Percentiles rank a stretch among this genome's conserved stretches.
Conservation (phyloP, 2,888 invertebrate species). For the Dendrolimus houi region DNA sequence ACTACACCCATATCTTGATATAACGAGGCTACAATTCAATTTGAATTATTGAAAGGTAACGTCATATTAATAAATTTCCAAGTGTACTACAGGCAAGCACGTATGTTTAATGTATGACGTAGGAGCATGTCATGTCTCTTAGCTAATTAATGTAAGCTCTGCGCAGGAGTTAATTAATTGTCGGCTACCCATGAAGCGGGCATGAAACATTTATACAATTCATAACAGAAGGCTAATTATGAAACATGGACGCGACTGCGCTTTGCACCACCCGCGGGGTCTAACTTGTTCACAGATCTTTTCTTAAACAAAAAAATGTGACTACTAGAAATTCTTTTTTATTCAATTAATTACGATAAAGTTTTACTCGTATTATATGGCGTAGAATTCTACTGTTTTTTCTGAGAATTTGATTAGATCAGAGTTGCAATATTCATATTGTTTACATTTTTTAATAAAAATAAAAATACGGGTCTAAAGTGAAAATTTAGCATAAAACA, state of each 20-base stretch:
- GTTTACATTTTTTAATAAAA: too few relatives aligned
- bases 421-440: too few relatives aligned
- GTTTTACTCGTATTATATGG: constrained; percentile 8
- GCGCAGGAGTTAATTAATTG: constrained; percentile 69
- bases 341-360: constrained; percentile 30
- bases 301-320: constrained; percentile 47
- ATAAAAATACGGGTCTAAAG: too few relatives aligned
- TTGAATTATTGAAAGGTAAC: constrained; percentile 38
- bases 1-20: background rate
- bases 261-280: constrained; percentile 62
- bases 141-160: constrained; percentile 68
- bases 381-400: too few relatives aligned
- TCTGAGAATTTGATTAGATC: too few relatives aligned
- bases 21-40: constrained; percentile 16
- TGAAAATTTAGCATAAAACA: too few relatives aligned
- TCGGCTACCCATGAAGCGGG: constrained; percentile 51
- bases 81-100: constrained; percentile 23
- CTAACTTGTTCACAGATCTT: constrained; percentile 26
- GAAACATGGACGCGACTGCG: constrained; percentile 52
- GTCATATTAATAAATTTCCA: constrained; percentile 44
- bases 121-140: constrained; percentile 50
- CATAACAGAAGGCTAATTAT: constrained; percentile 67
- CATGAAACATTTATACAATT: constrained; percentile 74
- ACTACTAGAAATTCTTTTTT: constrained; percentile 38
- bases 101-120: constrained; percentile 59